phyloP scores from a whole-genome alignment of 1,140 invertebrate genomes.

The Lepidurus packardi region DNA sequence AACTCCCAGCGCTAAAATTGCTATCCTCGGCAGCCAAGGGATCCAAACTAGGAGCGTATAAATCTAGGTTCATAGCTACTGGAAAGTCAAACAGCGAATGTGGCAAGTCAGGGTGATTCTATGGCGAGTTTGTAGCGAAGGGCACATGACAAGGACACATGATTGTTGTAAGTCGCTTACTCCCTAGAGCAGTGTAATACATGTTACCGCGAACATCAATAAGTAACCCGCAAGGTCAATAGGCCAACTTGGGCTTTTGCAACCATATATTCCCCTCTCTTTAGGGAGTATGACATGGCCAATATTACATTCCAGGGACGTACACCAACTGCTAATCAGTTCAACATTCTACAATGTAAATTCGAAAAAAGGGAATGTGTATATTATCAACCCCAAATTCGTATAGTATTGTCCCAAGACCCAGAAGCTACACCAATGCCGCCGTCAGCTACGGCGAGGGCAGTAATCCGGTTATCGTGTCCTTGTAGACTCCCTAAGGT shows the following conservation, averaged over 20 bases:
- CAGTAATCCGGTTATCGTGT: conserved; percentile 83
- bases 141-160: not conserved
- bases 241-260: too few relatives aligned
- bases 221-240: too few relatives aligned
- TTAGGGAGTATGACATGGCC: too few relatives aligned
- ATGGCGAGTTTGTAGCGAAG: not conserved
- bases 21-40: not conserved
- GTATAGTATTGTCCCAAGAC: conserved; percentile 81
- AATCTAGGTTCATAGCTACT: not conserved
- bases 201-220: too few relatives aligned
- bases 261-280: too few relatives aligned
- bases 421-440: conserved; percentile 76
- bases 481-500: conserved; percentile 64
- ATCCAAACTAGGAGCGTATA: not conserved
- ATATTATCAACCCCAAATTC: conserved; percentile 68
- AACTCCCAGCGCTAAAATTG: not conserved
- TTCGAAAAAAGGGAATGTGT: too few relatives aligned
- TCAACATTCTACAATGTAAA: too few relatives aligned
- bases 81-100: not conserved
- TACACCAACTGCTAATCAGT: too few relatives aligned
- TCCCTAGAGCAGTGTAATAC: too few relatives aligned
- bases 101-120: not conserved
- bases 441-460: conserved; percentile 68
- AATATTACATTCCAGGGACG: too few relatives aligned
- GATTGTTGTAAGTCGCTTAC: not conserved